phyloP scores from a whole-genome alignment of 2,113 vertebrate genomes.

The Antigone vipio region DNA sequence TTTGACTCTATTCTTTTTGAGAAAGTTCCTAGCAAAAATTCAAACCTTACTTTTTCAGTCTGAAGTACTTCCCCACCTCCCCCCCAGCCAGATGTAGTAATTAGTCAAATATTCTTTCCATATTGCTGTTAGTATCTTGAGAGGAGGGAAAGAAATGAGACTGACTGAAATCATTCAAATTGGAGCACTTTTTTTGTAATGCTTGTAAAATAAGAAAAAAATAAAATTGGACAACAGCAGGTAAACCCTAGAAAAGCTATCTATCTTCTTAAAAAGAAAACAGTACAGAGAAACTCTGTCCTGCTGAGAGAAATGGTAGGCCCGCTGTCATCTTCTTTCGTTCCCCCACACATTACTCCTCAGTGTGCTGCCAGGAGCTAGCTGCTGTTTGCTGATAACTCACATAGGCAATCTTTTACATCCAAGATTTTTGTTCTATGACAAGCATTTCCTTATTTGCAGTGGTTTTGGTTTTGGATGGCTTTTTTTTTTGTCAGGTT shows the following conservation, averaged over 20 bases:
- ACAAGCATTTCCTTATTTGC: background rate
- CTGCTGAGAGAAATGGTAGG: background rate
- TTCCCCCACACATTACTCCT: background rate
- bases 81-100: background rate
- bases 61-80: background rate
- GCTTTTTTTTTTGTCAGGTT: background rate
- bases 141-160: background rate
- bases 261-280: background rate
- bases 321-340: background rate
- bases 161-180: background rate
- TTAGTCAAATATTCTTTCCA: background rate
- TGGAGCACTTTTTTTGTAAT: background rate
- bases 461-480: too few relatives aligned
- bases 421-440: background rate
- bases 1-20: background rate
- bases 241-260: background rate
- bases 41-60: background rate
- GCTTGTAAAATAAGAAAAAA: background rate
- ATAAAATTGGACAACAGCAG: background rate
- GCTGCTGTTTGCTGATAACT: background rate
- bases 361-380: background rate
- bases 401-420: background rate
- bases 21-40: background rate
- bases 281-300: background rate
- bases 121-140: background rate